Base-by-base conservation (phyloP, 2,888 invertebrate genomes). In the Sepiola atlantica region DNA sequence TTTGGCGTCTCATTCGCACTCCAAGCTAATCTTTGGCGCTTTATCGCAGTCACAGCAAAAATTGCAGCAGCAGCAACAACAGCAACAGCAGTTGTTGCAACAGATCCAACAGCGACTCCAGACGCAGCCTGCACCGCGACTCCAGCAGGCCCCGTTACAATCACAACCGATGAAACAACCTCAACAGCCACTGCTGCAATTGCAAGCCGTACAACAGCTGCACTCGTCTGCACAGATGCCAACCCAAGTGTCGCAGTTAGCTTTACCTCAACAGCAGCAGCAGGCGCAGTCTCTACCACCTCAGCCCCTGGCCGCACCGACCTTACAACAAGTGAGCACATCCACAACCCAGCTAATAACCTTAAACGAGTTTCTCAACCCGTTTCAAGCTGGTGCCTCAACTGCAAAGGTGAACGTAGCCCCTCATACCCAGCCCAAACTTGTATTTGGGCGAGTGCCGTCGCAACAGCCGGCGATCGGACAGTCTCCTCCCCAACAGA, bases 351-450 rank as follows among this genome's bases (percentile, higher is more conserved):
- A 91, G 91, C 35, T 91, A 35, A 91, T 91, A 91, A 91, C 91
- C 12, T 54, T 91, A 10, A 54, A 54, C 24, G 91, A 91, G 35
- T 91, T 91, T 91, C 54, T 91, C 24, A 45, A 21, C 91, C 91
- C 91, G 10, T 91, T 91, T 35, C 91, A 91, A 91, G 54, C 91
- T 24, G 91, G 91, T 28, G 91, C 91, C 35, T 91, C 91, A 54
- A 54, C 91, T 45, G 91, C 91, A 35, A 91, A 91, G 54, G 91
- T 91, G 21, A 91, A 91, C 21, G 54, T 91, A 28, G 91, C 54
- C 6, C 54, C 91, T 91, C 91, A 91, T 93, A 90, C 91, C 94
- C 94, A 55, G 93, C 93, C 91, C 35, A 61, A 92, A 35, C 94
- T 91, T 21, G 94, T 77, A 55, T 77, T 57, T 90, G 54, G 91